Evolutionary conservation across 2,113 vertebrate genomes (phyloP), one percentile per base, ranked within the genome.

Genomic region (Miniopterus natalensis): DNA sequence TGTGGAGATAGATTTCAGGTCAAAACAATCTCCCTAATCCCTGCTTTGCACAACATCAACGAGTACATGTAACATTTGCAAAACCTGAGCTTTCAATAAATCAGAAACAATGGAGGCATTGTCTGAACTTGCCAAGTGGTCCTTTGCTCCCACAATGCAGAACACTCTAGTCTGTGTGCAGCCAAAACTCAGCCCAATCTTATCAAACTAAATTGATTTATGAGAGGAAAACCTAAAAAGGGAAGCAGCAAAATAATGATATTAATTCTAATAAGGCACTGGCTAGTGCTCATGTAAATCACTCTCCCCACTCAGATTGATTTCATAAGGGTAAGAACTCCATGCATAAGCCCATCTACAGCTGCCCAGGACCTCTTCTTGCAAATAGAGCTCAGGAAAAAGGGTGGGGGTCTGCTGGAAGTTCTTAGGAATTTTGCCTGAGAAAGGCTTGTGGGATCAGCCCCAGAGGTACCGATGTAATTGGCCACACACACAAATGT

Each of bases 401-500:
- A 40, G 79, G 74, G 80, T 73, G 94, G 93, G 91, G 92, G 79
- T 92, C 95, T 80, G 78, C 65, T 94, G 84, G 68, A 95, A 94
- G 88, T 86, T 95, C 88, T 55, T 8, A 96, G 93, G 93, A 88
- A 70, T 96, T 79, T 90, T 94, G 91, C 96, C 93, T 96, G 96
- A 88, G 96, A 96, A 95, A 97, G 90, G 95, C 95, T 91, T 96
- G 92, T 94, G 97, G 97, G 97, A 96, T 96, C 95, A 93, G 96
- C 90, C 97, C 91, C 96, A 95, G 96, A 93, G 97, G 97, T 97
- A 95, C 70, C 59, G 42, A 94, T 45, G 75, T 97, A 97, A 97
- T 96, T 96, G 97, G 96, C 97, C 97, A 97, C 96, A 97, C 97
- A 97, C 95, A 88, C 96, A 97, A 96, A 94, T 63, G 95, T 96